Evolutionary conservation across 2,888 invertebrate species (phyloP).

Genomic region (Asteroscopus sphinx): DNA sequence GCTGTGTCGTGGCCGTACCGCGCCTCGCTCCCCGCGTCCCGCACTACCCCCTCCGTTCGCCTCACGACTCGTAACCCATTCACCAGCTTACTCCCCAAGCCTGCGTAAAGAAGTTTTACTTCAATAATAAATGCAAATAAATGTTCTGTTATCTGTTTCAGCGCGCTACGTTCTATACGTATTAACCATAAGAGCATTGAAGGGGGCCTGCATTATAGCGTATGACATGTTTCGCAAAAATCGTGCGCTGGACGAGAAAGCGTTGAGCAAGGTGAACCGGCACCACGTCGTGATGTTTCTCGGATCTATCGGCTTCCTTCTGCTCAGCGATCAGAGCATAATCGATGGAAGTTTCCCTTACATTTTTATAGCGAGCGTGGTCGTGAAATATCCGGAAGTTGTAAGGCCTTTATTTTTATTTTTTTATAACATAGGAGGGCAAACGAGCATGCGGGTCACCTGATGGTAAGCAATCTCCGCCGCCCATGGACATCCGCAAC

Average conservation of each 20-base stretch:
- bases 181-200: constrained; percentile 61
- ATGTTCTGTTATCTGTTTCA: constrained; percentile 61
- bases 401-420: constrained; percentile 58
- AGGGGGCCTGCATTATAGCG: constrained; percentile 42
- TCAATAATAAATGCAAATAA: too few species aligned
- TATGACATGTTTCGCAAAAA: constrained; percentile 45
- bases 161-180: constrained; percentile 72
- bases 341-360: constrained; percentile 65
- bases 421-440: too few species aligned
- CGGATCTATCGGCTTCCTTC: constrained; percentile 46
- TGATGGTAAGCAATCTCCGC: too few species aligned
- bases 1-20: too few species aligned
- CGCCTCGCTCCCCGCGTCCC: too few species aligned
- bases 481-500: too few species aligned
- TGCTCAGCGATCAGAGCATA: constrained; percentile 56
- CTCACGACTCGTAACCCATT: too few species aligned
- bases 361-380: constrained; percentile 64
- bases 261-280: constrained; percentile 47
- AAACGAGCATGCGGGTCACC: too few species aligned
- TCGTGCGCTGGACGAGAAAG: constrained; percentile 20
- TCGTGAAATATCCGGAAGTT: constrained; percentile 67
- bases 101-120: too few species aligned
- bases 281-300: constrained; percentile 53
- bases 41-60: too few species aligned
- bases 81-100: too few species aligned